These are phyloP conservation scores for Fulmarus glacialis DNA, from an alignment of 2,113 vertebrate genomes.

Conservation along the genomic window DNA sequence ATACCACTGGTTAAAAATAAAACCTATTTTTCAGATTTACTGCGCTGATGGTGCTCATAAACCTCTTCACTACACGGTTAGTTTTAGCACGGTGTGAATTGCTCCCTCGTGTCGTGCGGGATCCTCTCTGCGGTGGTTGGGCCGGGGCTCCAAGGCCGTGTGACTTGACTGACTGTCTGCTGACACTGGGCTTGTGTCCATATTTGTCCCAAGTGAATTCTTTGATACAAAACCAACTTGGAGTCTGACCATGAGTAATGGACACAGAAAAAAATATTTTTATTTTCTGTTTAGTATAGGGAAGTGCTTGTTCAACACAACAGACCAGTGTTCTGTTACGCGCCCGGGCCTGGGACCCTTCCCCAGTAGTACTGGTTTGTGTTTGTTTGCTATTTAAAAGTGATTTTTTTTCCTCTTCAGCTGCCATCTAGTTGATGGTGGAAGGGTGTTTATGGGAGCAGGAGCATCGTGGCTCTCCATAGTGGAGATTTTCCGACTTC, in stretches of 20 bases:
- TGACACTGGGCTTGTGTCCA: accelerated
- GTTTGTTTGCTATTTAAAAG: background rate
- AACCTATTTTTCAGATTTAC: slow-evolving; percentile 82
- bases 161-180: background rate
- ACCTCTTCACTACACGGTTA: background rate
- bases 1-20: slow-evolving; percentile 83
- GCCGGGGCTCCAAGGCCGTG: accelerated
- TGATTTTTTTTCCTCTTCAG: background rate
- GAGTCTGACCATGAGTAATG: background rate
- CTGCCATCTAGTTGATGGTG: background rate
- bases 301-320: accelerated
- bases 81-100: background rate
- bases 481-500: background rate
- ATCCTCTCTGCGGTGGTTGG: background rate
- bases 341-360: background rate
- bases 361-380: background rate
- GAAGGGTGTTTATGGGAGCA: background rate
- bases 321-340: background rate
- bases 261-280: background rate
- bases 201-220: background rate
- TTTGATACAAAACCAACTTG: background rate
- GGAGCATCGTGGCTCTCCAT: accelerated
- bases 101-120: too few relatives aligned
- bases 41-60: slow-evolving; percentile 23
- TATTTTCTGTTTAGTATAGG: background rate